These are phyloP conservation scores for Aphidius ervi DNA, from an alignment of 1,140 invertebrate species.

Conservation along the genomic window DNA sequence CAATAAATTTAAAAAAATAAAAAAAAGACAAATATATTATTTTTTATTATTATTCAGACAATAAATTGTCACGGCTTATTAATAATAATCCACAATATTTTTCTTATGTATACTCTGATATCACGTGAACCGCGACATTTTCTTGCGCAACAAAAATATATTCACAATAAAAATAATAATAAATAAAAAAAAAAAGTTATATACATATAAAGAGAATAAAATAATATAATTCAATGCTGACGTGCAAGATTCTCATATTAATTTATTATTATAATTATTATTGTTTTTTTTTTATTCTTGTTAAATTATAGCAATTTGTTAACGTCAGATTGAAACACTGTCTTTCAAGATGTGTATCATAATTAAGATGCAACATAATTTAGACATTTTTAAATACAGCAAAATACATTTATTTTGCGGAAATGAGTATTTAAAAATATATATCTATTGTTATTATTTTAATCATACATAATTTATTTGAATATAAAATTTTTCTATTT, in stretches of 20 bases:
- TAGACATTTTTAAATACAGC: neutral
- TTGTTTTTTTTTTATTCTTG: neutral
- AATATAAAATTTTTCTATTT: slow-evolving; percentile 6
- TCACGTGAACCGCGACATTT: slow-evolving; percentile 39
- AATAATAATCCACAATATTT: slow-evolving; percentile 44
- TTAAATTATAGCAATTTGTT: neutral
- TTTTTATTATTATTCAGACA: slow-evolving; percentile 33
- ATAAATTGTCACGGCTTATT: slow-evolving; percentile 44
- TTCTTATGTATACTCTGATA: slow-evolving; percentile 41
- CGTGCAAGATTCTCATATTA: slow-evolving; percentile 29
- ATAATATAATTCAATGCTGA: slow-evolving; percentile 11
- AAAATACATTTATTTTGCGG: too few species aligned
- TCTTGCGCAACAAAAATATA: slow-evolving; percentile 46
- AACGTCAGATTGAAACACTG: too few species aligned
- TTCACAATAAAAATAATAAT: slow-evolving; percentile 34
- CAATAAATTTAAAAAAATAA: neutral
- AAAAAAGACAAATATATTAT: slow-evolving; percentile 1
- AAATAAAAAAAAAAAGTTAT: slow-evolving; percentile 9
- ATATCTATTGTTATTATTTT: too few species aligned
- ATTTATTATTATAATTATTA: neutral
- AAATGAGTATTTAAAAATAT: too few species aligned
- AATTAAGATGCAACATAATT: slow-evolving; percentile 3
- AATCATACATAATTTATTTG: too few species aligned
- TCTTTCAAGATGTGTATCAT: neutral
- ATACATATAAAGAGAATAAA: slow-evolving; percentile 3